A percentile compares a stretch with the other conserved stretches of the same genome.
These are phyloP conservation scores for Mormyrus lacerda DNA, from an alignment of 2,113 vertebrate species.

Conservation along the genomic window DNA sequence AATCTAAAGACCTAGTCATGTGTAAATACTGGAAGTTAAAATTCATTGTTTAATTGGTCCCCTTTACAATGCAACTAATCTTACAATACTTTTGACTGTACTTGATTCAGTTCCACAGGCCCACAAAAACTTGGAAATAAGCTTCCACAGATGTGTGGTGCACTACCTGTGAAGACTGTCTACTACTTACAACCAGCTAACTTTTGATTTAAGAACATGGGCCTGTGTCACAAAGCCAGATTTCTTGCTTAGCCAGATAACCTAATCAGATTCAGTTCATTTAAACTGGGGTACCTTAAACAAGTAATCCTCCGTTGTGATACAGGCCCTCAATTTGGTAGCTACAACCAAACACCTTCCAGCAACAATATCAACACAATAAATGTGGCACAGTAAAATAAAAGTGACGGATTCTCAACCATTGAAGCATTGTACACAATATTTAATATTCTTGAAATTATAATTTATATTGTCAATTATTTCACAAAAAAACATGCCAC, in stretches of 20 bases:
- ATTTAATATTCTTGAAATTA: neutral
- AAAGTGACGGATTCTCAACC: neutral
- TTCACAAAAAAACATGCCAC: neutral
- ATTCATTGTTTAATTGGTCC: neutral
- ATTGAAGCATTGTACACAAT: neutral
- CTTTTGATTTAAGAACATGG: neutral
- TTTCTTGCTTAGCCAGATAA: too few species aligned
- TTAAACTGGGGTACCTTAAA: too few species aligned
- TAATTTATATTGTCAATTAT: neutral
- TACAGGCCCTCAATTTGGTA: neutral
- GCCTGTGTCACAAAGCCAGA: neutral
- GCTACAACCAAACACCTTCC: neutral
- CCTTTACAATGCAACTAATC: neutral
- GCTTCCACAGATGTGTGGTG: too few species aligned
- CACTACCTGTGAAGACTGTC: neutral
- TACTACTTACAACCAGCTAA: neutral
- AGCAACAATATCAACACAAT: neutral
- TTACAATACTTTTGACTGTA: neutral
- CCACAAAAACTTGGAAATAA: neutral
- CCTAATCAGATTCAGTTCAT: too few species aligned
- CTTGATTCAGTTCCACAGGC: neutral
- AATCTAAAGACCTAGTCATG: neutral
- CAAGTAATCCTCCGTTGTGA: too few species aligned
- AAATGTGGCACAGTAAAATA: neutral
- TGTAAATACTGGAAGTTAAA: neutral